Evolutionary conservation across 2,888 invertebrate species (phyloP), one percentile per base, ranked within the genome.

Genomic region (Standfussiana lucernea): DNA sequence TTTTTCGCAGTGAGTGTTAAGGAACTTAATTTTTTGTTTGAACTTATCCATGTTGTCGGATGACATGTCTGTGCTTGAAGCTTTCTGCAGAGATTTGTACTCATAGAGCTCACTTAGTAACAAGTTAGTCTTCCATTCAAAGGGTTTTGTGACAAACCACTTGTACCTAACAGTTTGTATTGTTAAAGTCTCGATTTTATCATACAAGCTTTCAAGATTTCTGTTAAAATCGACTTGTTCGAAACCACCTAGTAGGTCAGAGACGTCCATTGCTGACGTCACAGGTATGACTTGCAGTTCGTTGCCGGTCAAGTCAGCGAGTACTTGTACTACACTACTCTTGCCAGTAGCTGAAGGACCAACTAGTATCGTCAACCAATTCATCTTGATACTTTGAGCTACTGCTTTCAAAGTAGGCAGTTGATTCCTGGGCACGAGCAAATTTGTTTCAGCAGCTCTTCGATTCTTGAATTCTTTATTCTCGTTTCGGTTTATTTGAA

Each of bases 231-330:
- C 98, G 3, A 97, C 97, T 98, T 99, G 99, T 97, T 99, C 99
- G 95, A 99, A 99, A 83, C 99, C 99, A 71, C 99, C 99, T 2
- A 99, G 97, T 72, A 99, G 97, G 93, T 99, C 99, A 0, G 98
- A 98, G 0, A 99, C 99, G 91, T 99, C 99, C 98, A 99, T 99
- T 53, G 99, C 98, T 47, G 99, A 98, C 89, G 99, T 99, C 72
- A 99, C 98, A 21, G 98, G 97, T 78, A 99, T 95, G 0, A 98
- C 97, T 87, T 97, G 97, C 65, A 99, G 96, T 78, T 97, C 97
- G 87, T 97, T 97, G 2, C 98, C 98, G 1, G 97, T 97, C 72
- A 99, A 93, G 89, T 97, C 97, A 0, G 99, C 98, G 78, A 99
- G 94, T 67, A 98, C 97, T 92, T 98, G 97, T 40, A 99, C 97